Evolutionary conservation across 2,888 invertebrate species (phyloP).

Genomic region (Catocala nupta): DNA sequence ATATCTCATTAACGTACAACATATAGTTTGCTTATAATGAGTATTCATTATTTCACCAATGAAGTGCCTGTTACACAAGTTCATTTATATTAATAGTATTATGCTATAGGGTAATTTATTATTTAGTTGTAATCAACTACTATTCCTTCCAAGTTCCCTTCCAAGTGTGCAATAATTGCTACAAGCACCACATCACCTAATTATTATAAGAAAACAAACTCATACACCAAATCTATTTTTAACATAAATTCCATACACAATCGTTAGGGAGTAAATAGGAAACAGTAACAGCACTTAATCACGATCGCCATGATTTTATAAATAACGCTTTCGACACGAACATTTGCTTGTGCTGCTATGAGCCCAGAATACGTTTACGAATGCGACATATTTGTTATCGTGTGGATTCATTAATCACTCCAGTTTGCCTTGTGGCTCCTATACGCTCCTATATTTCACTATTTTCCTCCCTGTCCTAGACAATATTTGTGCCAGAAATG

Average conservation of each 20-base stretch:
- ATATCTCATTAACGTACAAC: too few species aligned
- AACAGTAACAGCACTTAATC: constrained; percentile 13
- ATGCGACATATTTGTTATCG: constrained; percentile 72
- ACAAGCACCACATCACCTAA: constrained; percentile 2
- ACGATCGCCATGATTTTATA: constrained; percentile 33
- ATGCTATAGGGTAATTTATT: too few species aligned
- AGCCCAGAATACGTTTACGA: constrained; percentile 54
- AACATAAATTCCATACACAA: constrained; percentile 11
- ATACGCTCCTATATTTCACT: constrained; percentile 54
- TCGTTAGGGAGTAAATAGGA: constrained; percentile 9
- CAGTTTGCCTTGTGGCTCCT: constrained; percentile 60
- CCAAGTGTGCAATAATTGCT: background rate
- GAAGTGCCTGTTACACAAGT: too few species aligned
- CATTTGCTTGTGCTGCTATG: constrained; percentile 37
- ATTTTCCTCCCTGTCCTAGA: constrained; percentile 59
- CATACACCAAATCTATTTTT: constrained; percentile 3
- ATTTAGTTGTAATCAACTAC: too few species aligned
- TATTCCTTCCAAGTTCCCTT: too few species aligned
- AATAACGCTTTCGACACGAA: constrained; percentile 43
- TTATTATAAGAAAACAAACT: constrained; percentile 11
- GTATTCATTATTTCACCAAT: too few species aligned
- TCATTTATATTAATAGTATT: too few species aligned
- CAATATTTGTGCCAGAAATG: constrained; percentile 66
- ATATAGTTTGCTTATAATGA: constrained; percentile 3
- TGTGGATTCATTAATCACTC: constrained; percentile 74